phyloP scores from a whole-genome alignment of 1,140 invertebrate genomes.

The Drosophila kanapiae region DNA sequence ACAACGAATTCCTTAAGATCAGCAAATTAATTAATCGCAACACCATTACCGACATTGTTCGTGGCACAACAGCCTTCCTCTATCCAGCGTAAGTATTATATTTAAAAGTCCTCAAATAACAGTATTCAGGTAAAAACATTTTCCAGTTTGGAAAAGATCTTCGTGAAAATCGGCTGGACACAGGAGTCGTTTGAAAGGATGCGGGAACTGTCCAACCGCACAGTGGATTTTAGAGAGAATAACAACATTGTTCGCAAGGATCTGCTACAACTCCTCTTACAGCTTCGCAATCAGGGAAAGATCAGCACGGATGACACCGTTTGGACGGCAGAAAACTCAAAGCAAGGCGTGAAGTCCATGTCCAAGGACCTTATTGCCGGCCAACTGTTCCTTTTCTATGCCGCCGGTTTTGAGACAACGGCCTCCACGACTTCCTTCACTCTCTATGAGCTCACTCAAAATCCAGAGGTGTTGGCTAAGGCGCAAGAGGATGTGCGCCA shows the following conservation, averaged over 20 bases:
- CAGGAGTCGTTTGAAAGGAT: constrained; percentile 34
- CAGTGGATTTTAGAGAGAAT: constrained; percentile 86
- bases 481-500: constrained; percentile 86
- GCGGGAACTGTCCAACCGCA: constrained; percentile 85
- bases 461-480: constrained; percentile 58
- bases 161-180: constrained; percentile 48
- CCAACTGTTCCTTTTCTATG: constrained; percentile 88
- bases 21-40: constrained; percentile 31
- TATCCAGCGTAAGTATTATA: constrained; percentile 63
- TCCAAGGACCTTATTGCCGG: constrained; percentile 86
- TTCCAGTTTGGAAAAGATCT: constrained; percentile 49
- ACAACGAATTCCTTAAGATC: constrained; percentile 67
- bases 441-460: constrained; percentile 87
- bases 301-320: constrained; percentile 68
- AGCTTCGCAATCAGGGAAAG: constrained; percentile 85
- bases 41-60: constrained; percentile 30
- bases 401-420: constrained; percentile 91
- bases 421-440: constrained; percentile 87
- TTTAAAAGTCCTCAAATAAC: background rate
- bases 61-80: constrained; percentile 51
- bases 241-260: constrained; percentile 86
- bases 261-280: constrained; percentile 86
- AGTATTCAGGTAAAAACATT: background rate
- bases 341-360: constrained; percentile 61
- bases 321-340: constrained; percentile 56